A percentile compares a stretch with the other conserved stretches of the same genome.
Evolutionary conservation across 2,888 invertebrate species (phyloP).

Genomic region (Himalopsyche japonica): DNA sequence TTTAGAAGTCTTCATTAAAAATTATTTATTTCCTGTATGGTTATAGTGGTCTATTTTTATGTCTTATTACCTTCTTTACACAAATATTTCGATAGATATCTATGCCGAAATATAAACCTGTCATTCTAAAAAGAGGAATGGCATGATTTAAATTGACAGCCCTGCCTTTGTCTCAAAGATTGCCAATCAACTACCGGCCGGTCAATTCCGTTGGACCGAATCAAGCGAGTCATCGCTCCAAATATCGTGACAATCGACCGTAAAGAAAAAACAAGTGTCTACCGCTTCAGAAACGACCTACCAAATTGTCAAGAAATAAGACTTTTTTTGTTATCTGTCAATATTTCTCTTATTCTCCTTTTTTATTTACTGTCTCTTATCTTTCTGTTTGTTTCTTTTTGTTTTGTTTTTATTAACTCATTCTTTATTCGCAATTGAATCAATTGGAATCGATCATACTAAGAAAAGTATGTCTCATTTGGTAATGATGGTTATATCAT

Average conservation of each 20-base stretch:
- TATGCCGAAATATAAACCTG: not conserved
- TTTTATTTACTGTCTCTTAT: too few species aligned
- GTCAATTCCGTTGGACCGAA: conserved; percentile 19
- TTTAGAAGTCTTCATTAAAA: too few species aligned
- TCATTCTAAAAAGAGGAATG: not conserved
- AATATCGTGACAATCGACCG: conserved; percentile 29
- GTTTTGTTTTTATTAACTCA: not conserved
- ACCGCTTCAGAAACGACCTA: not conserved
- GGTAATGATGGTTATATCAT: not conserved
- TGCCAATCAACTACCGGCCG: not conserved
- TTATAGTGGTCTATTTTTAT: too few species aligned
- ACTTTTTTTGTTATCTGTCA: not conserved
- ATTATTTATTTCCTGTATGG: too few species aligned
- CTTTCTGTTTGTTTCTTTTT: not conserved
- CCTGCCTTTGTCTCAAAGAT: not conserved
- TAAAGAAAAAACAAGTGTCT: not conserved
- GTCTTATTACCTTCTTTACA: too few species aligned
- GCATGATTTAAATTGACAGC: not conserved
- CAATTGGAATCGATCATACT: not conserved
- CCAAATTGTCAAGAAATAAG: not conserved
- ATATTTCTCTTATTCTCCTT: too few species aligned
- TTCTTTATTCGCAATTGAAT: not conserved
- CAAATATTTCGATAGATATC: not conserved
- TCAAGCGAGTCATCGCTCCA: conserved; percentile 32
- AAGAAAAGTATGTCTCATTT: too few species aligned